Evolutionary conservation across 1,140 invertebrate species (phyloP).

Genomic region (Drosophila sechellia): DNA sequence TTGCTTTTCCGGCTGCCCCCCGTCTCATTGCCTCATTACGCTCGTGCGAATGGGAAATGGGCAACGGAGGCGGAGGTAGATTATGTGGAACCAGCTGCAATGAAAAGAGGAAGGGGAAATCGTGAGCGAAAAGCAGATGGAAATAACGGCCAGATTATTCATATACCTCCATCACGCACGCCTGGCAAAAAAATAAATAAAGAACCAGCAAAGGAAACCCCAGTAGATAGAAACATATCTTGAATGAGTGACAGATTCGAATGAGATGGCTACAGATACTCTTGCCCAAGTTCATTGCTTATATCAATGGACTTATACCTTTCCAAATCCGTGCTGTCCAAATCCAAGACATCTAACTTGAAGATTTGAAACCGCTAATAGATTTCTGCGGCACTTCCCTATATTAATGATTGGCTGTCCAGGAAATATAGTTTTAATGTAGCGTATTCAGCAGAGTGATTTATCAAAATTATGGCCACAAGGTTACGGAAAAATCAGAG

Average conservation of each 20-base stretch:
- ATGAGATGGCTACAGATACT: neutral
- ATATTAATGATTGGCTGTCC: neutral
- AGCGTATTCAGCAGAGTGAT: conserved; percentile 27
- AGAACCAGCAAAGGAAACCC: conserved; percentile 9
- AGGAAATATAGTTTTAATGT: conserved; percentile 26
- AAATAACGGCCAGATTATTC: conserved; percentile 56
- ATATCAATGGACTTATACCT: neutral
- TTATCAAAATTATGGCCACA: conserved; percentile 31
- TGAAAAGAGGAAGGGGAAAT: conserved; percentile 28
- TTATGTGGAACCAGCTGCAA: conserved; percentile 47
- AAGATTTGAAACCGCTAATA: too few relatives aligned
- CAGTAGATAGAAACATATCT: conserved; percentile 12
- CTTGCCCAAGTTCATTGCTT: neutral
- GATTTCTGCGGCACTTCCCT: too few relatives aligned
- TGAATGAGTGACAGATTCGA: neutral
- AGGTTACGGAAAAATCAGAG: conserved; percentile 7
- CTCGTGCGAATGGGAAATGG: conserved; percentile 40
- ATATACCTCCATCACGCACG: conserved; percentile 35
- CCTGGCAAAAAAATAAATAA: conserved; percentile 2
- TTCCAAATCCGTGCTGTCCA: too few relatives aligned
- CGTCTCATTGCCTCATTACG: conserved; percentile 56
- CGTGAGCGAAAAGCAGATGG: conserved; percentile 38
- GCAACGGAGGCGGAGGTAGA: conserved; percentile 11
- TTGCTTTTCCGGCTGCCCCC: conserved; percentile 29
- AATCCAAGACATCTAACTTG: neutral